A percentile compares a stretch with the other conserved stretches of the same genome.
phyloP scores from a whole-genome alignment of 1,140 invertebrate genomes.

The Paraescarpia echinospica region DNA sequence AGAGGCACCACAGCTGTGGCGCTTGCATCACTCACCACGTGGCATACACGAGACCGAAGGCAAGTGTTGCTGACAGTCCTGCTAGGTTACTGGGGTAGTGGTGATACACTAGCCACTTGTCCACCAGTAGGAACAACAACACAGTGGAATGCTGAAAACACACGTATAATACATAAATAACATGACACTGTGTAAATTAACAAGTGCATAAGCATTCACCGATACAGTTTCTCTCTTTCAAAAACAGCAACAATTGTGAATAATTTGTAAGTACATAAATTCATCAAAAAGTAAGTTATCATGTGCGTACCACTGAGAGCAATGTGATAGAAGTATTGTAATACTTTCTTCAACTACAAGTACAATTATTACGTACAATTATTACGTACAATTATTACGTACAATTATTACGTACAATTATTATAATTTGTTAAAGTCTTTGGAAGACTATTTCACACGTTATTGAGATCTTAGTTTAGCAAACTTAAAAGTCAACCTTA shows the following conservation, averaged over 20 bases:
- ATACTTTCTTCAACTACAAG: not conserved
- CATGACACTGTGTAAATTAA: not conserved
- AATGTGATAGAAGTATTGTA: not conserved
- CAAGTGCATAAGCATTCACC: not conserved
- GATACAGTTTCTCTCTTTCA: not conserved
- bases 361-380: too few relatives aligned
- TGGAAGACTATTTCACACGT: too few relatives aligned
- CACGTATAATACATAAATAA: not conserved
- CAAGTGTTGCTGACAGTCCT: constrained; percentile 32
- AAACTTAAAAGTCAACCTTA: too few relatives aligned
- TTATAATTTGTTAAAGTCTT: too few relatives aligned
- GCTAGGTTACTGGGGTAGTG: constrained; percentile 44
- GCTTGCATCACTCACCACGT: constrained; percentile 32
- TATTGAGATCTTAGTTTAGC: too few relatives aligned
- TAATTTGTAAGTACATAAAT: too few relatives aligned
- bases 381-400: too few relatives aligned
- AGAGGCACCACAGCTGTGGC: too few relatives aligned
- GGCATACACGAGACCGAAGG: constrained; percentile 36
- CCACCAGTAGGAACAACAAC: constrained; percentile 52
- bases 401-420: too few relatives aligned
- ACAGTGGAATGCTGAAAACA: constrained; percentile 54
- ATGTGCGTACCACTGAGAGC: too few relatives aligned
- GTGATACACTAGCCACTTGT: constrained; percentile 55
- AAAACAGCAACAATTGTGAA: not conserved
- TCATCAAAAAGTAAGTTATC: too few relatives aligned